These are phyloP conservation scores for Micrastur ruficollis DNA, from an alignment of 2,797 vertebrate species.

Conservation along the genomic window DNA sequence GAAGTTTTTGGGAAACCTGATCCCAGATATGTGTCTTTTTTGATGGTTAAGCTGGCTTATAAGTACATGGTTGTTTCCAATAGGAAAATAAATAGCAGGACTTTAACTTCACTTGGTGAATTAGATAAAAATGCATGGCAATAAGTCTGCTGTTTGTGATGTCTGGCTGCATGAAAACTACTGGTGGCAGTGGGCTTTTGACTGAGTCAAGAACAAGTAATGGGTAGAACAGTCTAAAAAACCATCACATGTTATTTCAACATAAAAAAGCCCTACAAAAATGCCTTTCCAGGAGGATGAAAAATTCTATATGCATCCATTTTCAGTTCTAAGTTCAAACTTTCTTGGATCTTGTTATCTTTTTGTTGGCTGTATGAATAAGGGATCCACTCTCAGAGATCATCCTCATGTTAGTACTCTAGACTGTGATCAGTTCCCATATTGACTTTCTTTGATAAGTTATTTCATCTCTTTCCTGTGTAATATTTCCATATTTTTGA, in stretches of 20 bases:
- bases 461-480: neutral
- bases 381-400: neutral
- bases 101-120: neutral
- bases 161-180: neutral
- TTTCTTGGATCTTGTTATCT: neutral
- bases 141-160: neutral
- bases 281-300: neutral
- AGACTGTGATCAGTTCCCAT: neutral
- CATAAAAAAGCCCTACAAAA: neutral
- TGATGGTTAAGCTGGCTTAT: neutral
- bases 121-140: neutral
- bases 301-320: neutral
- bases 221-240: neutral
- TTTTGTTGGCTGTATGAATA: neutral
- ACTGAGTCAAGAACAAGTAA: neutral
- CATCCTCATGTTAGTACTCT: neutral
- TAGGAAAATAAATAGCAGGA: neutral
- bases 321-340: neutral
- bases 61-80: neutral
- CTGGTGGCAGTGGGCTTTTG: neutral
- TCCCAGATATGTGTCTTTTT: neutral
- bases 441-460: neutral
- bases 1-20: neutral
- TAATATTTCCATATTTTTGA: neutral
- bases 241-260: neutral